Evolutionary conservation across 23 tunicate genomes (phyloP).

Genomic region (Aplidium turbinatum): DNA sequence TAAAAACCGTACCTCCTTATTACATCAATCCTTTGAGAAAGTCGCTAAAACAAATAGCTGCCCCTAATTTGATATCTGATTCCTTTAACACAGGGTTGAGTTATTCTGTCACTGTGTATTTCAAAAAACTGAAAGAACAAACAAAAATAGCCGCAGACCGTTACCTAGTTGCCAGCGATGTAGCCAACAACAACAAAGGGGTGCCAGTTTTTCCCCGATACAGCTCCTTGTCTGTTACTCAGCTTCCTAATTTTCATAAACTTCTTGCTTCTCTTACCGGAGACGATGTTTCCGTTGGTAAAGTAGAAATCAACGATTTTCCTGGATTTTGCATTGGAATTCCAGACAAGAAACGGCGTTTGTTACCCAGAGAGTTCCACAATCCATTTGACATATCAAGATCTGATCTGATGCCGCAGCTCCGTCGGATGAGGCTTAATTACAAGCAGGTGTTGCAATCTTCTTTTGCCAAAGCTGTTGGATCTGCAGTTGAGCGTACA

Average conservation of each 20-base stretch:
- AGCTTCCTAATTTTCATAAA: slow-evolving; percentile 72
- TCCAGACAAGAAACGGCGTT: not conserved
- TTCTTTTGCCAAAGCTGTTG: slow-evolving; percentile 44
- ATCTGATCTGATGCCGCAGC: slow-evolving; percentile 46
- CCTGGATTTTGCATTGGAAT: slow-evolving; percentile 51
- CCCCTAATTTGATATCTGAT: slow-evolving; percentile 75
- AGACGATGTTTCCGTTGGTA: not conserved
- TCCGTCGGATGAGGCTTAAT: slow-evolving; percentile 75
- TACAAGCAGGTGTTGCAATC: slow-evolving; percentile 64
- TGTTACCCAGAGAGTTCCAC: slow-evolving; percentile 52
- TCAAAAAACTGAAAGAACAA: slow-evolving; percentile 88
- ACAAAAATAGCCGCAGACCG: slow-evolving; percentile 54
- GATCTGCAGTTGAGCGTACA: slow-evolving; percentile 19
- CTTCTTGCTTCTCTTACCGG: slow-evolving; percentile 60
- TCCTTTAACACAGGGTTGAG: slow-evolving; percentile 55
- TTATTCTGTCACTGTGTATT: slow-evolving; percentile 62
- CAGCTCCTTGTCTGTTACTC: slow-evolving; percentile 58
- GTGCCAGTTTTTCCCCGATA: slow-evolving; percentile 43
- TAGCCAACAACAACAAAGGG: slow-evolving; percentile 35
- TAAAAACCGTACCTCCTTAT: slow-evolving; percentile 80
- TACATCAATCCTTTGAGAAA: slow-evolving; percentile 70
- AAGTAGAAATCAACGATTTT: slow-evolving; percentile 48
- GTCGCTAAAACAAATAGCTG: slow-evolving; percentile 74
- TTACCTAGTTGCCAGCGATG: slow-evolving; percentile 15
- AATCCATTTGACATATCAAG: slow-evolving; percentile 82